These are phyloP conservation scores for Lordiphosa mommai DNA, from an alignment of 1,140 invertebrate genomes.

Conservation along the genomic window DNA sequence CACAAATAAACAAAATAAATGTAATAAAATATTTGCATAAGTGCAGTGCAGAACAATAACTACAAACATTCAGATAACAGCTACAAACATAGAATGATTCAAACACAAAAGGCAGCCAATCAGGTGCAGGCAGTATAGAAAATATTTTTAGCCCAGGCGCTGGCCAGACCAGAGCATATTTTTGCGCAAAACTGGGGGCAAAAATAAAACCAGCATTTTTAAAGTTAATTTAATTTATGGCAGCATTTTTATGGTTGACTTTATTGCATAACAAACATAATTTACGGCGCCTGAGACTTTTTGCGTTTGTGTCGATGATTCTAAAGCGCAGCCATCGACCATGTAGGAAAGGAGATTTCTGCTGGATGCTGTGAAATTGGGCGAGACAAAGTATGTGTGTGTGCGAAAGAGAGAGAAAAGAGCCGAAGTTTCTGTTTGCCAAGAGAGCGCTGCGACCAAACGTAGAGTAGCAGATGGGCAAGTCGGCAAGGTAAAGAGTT, in stretches of 20 bases:
- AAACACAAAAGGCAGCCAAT: no score
- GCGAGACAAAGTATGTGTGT: background rate
- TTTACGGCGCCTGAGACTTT: conserved; percentile 79
- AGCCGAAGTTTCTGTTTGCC: conserved; percentile 16
- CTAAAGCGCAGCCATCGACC: conserved; percentile 67
- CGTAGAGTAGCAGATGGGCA: no score
- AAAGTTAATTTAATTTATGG: conserved; percentile 80
- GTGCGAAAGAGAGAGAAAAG: background rate
- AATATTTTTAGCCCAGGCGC: no score
- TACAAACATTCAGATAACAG: no score
- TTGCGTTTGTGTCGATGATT: conserved; percentile 74
- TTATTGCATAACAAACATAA: conserved; percentile 80
- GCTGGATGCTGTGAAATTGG: conserved; percentile 2
- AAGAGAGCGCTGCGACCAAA: no score
- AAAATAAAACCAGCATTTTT: conserved; percentile 79
- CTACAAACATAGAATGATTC: no score
- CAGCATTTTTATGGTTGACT: conserved; percentile 80
- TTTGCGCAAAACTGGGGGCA: conserved; percentile 33
- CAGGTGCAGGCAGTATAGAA: no score
- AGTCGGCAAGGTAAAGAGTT: no score
- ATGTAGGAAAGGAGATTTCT: conserved; percentile 19
- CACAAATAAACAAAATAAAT: no score
- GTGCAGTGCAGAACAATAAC: no score
- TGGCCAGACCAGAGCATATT: no score
- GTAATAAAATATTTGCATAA: no score